Percentiles rank a stretch among this genome's conserved stretches.
phyloP scores from a whole-genome alignment of 53 echinoderm and acorn worm genomes.

The Actinopyga echinites region DNA sequence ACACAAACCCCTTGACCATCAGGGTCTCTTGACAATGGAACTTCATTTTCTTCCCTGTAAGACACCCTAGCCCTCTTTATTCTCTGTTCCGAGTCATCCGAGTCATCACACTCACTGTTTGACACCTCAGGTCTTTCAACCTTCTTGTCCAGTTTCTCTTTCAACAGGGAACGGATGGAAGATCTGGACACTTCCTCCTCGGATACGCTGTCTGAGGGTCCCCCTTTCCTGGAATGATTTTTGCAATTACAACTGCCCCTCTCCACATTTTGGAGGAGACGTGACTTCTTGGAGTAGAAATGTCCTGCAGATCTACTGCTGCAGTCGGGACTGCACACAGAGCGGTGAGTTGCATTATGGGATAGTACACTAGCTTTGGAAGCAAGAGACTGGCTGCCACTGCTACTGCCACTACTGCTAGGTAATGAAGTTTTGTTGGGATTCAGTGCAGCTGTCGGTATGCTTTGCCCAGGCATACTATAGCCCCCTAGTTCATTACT shows the following conservation, averaged over 20 bases:
- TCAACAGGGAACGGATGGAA: constrained; percentile 22
- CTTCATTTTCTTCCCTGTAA: not conserved
- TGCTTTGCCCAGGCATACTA: not conserved
- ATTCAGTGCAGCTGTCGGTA: not conserved
- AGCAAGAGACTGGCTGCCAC: not conserved
- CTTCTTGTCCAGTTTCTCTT: constrained; percentile 30
- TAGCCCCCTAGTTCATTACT: constrained; percentile 4
- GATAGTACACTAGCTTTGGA: not conserved
- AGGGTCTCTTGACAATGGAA: constrained; percentile 14
- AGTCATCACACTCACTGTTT: constrained; percentile 31
- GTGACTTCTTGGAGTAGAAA: constrained; percentile 33
- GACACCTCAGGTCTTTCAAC: not conserved
- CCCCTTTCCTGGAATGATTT: constrained; percentile 27
- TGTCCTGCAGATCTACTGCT: constrained; percentile 30
- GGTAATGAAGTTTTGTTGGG: not conserved
- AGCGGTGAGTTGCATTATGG: not conserved
- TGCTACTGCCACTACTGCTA: not conserved
- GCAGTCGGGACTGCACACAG: constrained; percentile 14
- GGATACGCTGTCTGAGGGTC: not conserved
- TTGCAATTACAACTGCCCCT: constrained; percentile 34
- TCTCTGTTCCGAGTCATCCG: constrained; percentile 10
- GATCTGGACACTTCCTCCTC: constrained; percentile 14
- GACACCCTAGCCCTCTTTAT: constrained; percentile 1
- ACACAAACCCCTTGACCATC: constrained; percentile 28
- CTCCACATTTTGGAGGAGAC: constrained; percentile 43